Evolutionary conservation across 1,140 invertebrate genomes (phyloP).

Genomic region (Chlorops oryzae): DNA sequence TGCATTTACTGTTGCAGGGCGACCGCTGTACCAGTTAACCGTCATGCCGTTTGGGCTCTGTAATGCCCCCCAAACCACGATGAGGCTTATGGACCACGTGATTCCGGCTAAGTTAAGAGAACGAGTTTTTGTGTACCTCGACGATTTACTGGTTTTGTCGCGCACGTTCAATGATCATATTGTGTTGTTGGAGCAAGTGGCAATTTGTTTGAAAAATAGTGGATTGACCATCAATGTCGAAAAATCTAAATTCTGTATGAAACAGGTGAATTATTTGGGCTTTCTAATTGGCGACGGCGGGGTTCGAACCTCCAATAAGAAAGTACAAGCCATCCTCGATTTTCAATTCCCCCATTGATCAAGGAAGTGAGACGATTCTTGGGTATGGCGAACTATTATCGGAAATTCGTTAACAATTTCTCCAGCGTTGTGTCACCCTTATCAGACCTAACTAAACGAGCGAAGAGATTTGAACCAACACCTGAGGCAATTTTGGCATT

Average conservation of each 20-base stretch:
- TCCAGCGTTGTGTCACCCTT: constrained; percentile 33
- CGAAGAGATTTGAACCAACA: background rate
- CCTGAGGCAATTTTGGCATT: background rate
- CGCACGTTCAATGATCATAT: constrained; percentile 10
- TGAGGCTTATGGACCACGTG: too few relatives aligned
- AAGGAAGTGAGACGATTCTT: constrained; percentile 42
- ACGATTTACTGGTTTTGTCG: constrained; percentile 7
- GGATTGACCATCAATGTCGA: constrained; percentile 21
- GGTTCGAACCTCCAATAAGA: constrained; percentile 3
- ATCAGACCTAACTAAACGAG: background rate
- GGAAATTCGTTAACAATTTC: constrained; percentile 48
- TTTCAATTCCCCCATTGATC: constrained; percentile 25
- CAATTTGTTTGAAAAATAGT: constrained; percentile 5
- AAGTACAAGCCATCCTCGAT: constrained; percentile 18
- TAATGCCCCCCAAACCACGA: too few relatives aligned
- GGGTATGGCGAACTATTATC: constrained; percentile 47
- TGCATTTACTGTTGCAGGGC: too few relatives aligned
- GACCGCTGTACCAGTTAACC: too few relatives aligned
- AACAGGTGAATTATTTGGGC: constrained; percentile 9
- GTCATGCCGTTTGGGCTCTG: too few relatives aligned
- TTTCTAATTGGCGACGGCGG: constrained; percentile 5
- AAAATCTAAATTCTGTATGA: constrained; percentile 16
- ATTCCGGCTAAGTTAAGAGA: too few relatives aligned
- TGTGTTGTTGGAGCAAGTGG: constrained; percentile 2
- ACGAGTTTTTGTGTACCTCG: constrained; percentile 10